Evolutionary conservation across 2,797 vertebrate species (phyloP), one percentile per base, ranked within the genome.

Genomic region (Sphenodon punctatus): DNA sequence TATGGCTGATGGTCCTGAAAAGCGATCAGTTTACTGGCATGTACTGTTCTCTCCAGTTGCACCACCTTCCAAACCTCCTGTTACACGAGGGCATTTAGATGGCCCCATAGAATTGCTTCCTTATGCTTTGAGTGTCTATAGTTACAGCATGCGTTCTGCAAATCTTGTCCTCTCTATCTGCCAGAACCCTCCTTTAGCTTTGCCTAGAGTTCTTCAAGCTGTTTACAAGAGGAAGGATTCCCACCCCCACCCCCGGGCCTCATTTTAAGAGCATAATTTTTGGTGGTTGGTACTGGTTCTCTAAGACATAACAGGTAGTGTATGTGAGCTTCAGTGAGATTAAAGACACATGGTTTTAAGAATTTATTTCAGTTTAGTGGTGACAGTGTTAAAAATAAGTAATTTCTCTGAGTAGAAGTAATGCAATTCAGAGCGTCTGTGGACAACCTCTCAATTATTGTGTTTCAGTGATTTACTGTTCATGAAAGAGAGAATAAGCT

Each of bases 391-490:
- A 30, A 56, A 46, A 75, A 67, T 19, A 74, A 25, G 2, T 3
- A 51, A 53, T 85, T 82, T 27, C 30, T 56, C 56, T 60, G 19
- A 7, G 14, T 87, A 22, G 67, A 77, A 60, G 56, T 76, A 70
- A 78, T 11, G 61, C 56, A 66, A 77, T 42, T 23, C 17, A 27
- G 0, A 6, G 3, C 38, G 13, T 67, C 67, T 51, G 6, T 30
- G 39, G 34, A 25, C 23, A 71, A 22, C 7, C 84, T 85, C 34
- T 45, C 27, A 66, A 82, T 55, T 49, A 32, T 85, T 84, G 76
- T 67, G 82, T 65, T 84, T 82, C 75, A 90, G 7, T 67, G 84
- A 82, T 89, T 92, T 90, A 66, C 41, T 72, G 82, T 82, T 60
- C 76, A 72, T 67, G 43, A 79, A 89, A 82, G 9, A 87, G 36